Conservation (phyloP, 2,113 vertebrate species). For the Odontophorus gujanensis region DNA sequence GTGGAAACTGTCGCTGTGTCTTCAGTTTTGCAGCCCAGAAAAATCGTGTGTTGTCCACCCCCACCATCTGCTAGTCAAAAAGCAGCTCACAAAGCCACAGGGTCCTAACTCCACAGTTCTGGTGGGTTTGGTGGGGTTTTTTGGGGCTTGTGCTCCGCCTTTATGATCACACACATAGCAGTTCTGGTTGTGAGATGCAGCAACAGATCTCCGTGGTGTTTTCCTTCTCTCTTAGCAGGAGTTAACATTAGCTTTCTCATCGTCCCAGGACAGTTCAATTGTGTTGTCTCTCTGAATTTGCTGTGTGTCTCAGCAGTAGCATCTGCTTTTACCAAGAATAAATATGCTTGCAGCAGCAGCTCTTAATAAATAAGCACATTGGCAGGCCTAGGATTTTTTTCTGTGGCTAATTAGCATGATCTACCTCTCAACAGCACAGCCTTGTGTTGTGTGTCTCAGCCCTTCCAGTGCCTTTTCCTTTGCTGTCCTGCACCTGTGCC, state of each 20-base stretch:
- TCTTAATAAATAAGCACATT: background rate
- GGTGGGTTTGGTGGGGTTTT: background rate
- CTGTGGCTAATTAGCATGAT: background rate
- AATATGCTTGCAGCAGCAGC: constrained; percentile 4
- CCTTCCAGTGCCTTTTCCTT: background rate
- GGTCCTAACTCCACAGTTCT: background rate
- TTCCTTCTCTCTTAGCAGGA: background rate
- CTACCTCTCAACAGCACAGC: background rate
- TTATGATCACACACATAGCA: rapidly evolving
- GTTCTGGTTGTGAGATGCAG: background rate
- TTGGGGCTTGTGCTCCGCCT: background rate
- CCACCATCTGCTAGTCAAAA: background rate
- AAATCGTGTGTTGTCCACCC: background rate
- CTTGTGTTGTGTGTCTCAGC: background rate
- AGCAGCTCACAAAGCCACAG: background rate
- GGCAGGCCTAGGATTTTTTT: background rate
- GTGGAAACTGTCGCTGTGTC: background rate
- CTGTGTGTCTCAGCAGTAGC: background rate
- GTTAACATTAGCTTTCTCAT: background rate
- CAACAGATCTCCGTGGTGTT: background rate
- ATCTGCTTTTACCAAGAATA: background rate
- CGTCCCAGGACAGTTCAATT: background rate
- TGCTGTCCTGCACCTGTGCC: background rate
- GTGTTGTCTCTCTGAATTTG: background rate
- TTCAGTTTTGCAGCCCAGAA: background rate